These are phyloP conservation scores for Teleogryllus oceanicus DNA, from an alignment of 2,888 invertebrate genomes.

Conservation along the genomic window DNA sequence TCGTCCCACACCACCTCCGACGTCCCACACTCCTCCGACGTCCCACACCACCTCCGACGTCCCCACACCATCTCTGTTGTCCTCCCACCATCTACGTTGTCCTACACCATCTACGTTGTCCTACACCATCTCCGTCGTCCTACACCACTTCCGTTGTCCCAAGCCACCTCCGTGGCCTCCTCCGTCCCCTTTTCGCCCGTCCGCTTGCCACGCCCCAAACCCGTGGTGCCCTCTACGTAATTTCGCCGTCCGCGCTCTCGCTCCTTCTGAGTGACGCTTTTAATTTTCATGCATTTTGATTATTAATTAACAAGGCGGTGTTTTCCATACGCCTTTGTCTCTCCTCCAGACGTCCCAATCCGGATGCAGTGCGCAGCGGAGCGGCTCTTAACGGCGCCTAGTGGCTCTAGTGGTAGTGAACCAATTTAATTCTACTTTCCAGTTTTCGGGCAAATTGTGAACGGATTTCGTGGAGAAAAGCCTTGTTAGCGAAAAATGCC, in stretches of 20 bases:
- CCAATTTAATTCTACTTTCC: conserved; percentile 18
- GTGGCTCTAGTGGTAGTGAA: neutral
- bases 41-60: too few relatives aligned
- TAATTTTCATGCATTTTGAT: conserved; percentile 27
- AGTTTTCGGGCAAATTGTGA: neutral
- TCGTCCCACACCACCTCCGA: too few relatives aligned
- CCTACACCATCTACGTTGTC: too few relatives aligned
- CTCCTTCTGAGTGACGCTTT: conserved; percentile 11
- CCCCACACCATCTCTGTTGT: too few relatives aligned
- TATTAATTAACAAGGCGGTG: conserved; percentile 27
- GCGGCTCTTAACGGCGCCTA: neutral
- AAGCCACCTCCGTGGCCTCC: neutral
- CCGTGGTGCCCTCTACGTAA: neutral
- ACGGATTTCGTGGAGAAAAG: neutral
- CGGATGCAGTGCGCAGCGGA: neutral
- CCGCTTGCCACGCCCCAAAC: neutral
- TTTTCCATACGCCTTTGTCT: conserved; percentile 28
- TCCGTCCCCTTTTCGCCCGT: neutral
- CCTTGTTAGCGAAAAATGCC: conserved; percentile 2
- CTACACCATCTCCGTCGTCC: neutral
- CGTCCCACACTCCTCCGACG: too few relatives aligned
- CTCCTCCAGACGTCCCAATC: neutral
- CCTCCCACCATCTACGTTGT: too few relatives aligned
- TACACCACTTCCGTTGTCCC: neutral
- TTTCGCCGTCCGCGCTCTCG: neutral